phyloP scores from a whole-genome alignment of 2,888 invertebrate species.

The Cephus nigrinus region DNA sequence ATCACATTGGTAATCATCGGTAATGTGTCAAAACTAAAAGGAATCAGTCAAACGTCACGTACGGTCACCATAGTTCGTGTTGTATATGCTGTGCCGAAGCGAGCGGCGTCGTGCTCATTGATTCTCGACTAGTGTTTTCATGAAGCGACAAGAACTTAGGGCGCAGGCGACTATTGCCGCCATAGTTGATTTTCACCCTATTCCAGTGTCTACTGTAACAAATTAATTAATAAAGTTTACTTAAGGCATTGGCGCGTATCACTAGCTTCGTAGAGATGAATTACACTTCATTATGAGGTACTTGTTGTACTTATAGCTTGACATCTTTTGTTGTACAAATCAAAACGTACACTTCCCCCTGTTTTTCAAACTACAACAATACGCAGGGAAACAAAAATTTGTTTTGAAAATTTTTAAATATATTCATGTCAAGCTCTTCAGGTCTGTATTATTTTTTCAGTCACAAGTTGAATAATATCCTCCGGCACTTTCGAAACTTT shows the following conservation, averaged over 20 bases:
- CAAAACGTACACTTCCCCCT: background rate
- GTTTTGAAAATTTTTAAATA: background rate
- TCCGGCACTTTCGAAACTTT: background rate
- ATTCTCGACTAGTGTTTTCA: background rate
- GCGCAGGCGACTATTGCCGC: background rate
- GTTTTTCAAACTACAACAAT: background rate
- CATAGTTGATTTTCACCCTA: background rate
- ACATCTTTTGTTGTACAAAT: background rate
- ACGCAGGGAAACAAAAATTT: background rate
- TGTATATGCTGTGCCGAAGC: background rate
- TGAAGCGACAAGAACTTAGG: background rate
- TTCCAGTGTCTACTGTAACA: background rate
- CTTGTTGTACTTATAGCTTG: background rate
- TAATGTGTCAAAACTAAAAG: background rate
- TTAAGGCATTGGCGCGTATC: background rate
- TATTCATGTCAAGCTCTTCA: background rate
- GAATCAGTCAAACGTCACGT: background rate
- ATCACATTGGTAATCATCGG: background rate
- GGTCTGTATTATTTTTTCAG: background rate
- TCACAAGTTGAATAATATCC: background rate
- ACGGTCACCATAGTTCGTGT: background rate
- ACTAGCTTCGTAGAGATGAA: background rate
- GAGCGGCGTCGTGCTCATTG: background rate
- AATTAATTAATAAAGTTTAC: background rate
- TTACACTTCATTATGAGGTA: background rate